phyloP scores from a whole-genome alignment of 2,797 vertebrate species.

The Glyptemys insculpta region DNA sequence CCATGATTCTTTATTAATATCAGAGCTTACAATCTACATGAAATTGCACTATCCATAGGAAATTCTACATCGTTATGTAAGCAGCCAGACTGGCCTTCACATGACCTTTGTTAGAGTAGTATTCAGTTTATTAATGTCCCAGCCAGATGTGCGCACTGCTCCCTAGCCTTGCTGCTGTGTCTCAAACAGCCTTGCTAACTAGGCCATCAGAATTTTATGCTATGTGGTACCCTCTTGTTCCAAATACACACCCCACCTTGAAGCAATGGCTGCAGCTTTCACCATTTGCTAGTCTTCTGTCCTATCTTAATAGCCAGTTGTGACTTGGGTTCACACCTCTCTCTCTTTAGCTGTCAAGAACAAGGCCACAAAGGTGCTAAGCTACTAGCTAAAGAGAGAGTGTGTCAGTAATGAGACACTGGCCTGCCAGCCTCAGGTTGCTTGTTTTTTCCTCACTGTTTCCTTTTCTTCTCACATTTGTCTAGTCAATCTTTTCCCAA shows the following conservation, averaged over 20 bases:
- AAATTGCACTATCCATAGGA: neutral
- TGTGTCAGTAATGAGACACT: conserved; percentile 16
- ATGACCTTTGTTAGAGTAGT: neutral
- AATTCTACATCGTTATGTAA: neutral
- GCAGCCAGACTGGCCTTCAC: conserved; percentile 1
- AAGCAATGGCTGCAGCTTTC: conserved; percentile 5
- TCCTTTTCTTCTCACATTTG: conserved; percentile 15
- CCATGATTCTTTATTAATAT: neutral
- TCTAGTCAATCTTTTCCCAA: neutral
- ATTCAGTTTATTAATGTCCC: neutral
- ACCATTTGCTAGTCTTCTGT: neutral
- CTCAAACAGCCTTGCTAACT: too few species aligned
- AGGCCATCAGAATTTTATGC: accelerated
- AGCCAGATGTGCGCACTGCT: neutral
- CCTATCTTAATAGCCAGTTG: conserved; percentile 5
- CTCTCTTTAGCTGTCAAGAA: conserved; percentile 10
- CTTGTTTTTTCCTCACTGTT: neutral
- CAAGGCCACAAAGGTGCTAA: conserved; percentile 40
- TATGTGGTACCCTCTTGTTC: neutral
- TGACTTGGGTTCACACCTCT: conserved; percentile 17
- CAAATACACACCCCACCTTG: neutral
- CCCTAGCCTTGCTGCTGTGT: neutral
- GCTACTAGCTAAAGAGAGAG: neutral
- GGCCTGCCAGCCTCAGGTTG: neutral
- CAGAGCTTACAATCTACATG: conserved; percentile 3